Evolutionary conservation across 2,797 vertebrate species (phyloP).

Genomic region (Podarcis siculus): DNA sequence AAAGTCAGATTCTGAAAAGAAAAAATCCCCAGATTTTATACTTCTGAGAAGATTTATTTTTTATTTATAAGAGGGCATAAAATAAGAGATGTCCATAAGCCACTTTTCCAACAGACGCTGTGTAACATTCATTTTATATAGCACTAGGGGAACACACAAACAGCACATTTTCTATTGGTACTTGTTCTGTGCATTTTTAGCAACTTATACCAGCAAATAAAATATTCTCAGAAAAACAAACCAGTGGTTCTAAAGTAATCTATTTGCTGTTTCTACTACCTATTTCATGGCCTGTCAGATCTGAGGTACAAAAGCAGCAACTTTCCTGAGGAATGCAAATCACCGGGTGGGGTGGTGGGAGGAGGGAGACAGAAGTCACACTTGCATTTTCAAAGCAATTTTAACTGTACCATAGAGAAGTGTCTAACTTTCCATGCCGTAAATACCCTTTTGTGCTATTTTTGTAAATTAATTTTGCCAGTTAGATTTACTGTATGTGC

Average conservation of each 20-base stretch:
- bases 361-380: constrained; percentile 67
- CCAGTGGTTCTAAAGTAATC: constrained; percentile 83
- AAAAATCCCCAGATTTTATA: constrained; percentile 83
- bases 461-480: constrained; percentile 84
- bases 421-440: constrained; percentile 81
- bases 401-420: constrained; percentile 78
- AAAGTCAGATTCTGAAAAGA: constrained; percentile 77
- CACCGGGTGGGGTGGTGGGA: constrained; percentile 44
- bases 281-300: constrained; percentile 80
- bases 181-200: constrained; percentile 88
- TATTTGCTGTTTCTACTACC: constrained; percentile 84
- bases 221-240: constrained; percentile 85
- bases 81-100: constrained; percentile 82
- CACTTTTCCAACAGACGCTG: constrained; percentile 85
- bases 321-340: constrained; percentile 71
- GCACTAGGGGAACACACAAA: constrained; percentile 80
- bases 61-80: constrained; percentile 86
- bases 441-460: constrained; percentile 80
- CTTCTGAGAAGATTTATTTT: constrained; percentile 87
- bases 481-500: constrained; percentile 82
- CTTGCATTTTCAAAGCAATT: constrained; percentile 75
- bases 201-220: constrained; percentile 88
- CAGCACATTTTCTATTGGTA: constrained; percentile 84
- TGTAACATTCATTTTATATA: constrained; percentile 85
- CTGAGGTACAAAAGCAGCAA: constrained; percentile 75